phyloP scores from a whole-genome alignment of 2,113 vertebrate species.

The Candoia aspera region DNA sequence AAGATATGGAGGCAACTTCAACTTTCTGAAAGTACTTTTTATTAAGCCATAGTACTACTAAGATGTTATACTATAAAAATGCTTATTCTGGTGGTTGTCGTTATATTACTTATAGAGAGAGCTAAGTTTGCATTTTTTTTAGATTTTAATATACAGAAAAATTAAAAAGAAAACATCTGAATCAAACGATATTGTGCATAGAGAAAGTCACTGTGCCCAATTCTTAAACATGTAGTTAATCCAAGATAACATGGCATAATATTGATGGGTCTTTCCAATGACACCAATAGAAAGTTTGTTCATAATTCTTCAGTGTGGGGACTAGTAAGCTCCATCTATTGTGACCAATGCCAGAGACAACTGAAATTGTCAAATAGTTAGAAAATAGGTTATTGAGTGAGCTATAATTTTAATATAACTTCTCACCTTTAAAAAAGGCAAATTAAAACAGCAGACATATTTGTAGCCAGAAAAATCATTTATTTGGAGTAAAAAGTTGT shows the following conservation, averaged over 20 bases:
- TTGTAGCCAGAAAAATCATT: slow-evolving; percentile 21
- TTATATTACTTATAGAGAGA: not conserved
- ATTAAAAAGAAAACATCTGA: not conserved
- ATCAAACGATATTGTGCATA: not conserved
- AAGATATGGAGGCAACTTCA: not conserved
- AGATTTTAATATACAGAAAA: not conserved
- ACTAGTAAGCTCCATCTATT: not conserved
- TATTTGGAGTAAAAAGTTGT: slow-evolving; percentile 24
- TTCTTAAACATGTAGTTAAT: not conserved
- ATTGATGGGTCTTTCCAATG: not conserved
- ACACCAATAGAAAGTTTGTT: slow-evolving; percentile 12
- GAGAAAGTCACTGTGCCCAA: not conserved
- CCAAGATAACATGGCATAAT: not conserved
- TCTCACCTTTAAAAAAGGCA: slow-evolving; percentile 24
- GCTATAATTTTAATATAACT: not conserved
- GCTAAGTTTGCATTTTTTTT: not conserved
- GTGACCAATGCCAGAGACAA: slow-evolving; percentile 16
- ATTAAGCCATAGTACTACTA: not conserved
- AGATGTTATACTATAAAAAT: not conserved
- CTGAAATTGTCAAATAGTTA: slow-evolving; percentile 30
- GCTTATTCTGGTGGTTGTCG: not conserved
- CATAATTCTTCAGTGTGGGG: not conserved
- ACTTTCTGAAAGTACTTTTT: not conserved
- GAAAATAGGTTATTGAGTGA: not conserved
- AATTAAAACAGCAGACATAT: slow-evolving; percentile 18